Conservation (phyloP, 64 coral and sea anemone genomes). For the Stichodactyla mertensii region DNA sequence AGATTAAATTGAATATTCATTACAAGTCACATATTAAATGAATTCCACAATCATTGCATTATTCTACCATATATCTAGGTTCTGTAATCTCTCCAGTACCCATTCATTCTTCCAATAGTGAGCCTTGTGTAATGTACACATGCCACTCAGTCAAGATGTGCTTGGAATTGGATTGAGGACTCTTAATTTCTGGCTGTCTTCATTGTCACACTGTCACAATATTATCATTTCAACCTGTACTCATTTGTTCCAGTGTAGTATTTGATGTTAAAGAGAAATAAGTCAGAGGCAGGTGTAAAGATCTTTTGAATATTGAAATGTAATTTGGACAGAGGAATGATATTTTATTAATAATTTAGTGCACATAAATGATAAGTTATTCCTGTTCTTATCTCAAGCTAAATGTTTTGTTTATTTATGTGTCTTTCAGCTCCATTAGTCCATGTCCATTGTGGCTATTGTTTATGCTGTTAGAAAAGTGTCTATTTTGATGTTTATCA, state of each 20-base stretch:
- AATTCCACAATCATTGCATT: neutral
- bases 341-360: neutral
- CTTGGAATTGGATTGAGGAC: neutral
- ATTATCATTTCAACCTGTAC: neutral
- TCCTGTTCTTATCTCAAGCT: neutral
- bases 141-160: neutral
- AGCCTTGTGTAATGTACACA: neutral
- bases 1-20: slow-evolving; percentile 18
- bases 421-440: neutral
- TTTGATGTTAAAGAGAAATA: neutral
- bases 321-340: neutral
- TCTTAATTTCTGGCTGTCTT: neutral
- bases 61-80: neutral
- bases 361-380: slow-evolving; percentile 10
- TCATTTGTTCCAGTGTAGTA: neutral
- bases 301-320: neutral
- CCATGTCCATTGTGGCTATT: neutral
- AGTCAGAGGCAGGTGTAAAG: neutral
- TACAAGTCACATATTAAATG: neutral
- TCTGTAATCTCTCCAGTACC: neutral
- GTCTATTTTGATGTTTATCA: neutral
- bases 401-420: slow-evolving; percentile 4
- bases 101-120: too few species aligned
- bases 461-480: neutral
- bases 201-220: slow-evolving; percentile 7